These are phyloP conservation scores for Cataglyphis cursor DNA, from an alignment of 2,888 invertebrate species.

Conservation along the genomic window DNA sequence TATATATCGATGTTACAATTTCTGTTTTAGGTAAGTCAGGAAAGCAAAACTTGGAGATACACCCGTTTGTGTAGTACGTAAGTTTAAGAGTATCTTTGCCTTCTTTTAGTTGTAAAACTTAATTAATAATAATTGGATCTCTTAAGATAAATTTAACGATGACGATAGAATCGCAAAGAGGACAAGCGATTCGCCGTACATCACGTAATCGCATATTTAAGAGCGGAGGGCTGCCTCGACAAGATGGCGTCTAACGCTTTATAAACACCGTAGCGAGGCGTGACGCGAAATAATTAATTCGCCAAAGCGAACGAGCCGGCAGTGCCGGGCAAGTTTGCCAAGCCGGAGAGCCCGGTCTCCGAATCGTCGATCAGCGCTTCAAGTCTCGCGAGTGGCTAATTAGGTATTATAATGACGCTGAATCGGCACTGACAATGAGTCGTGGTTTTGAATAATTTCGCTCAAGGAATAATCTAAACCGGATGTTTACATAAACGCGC, in stretches of 20 bases:
- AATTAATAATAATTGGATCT: slow-evolving; percentile 10
- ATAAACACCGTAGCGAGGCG: slow-evolving; percentile 77
- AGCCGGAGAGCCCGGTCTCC: slow-evolving; percentile 64
- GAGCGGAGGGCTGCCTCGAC: slow-evolving; percentile 36
- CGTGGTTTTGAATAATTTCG: slow-evolving; percentile 65
- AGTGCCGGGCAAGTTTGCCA: slow-evolving; percentile 65
- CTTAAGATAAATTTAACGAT: slow-evolving; percentile 50
- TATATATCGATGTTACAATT: slow-evolving; percentile 21
- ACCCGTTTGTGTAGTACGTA: neutral
- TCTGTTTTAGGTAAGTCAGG: slow-evolving; percentile 75
- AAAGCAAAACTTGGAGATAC: neutral
- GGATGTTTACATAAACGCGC: slow-evolving; percentile 59
- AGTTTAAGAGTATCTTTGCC: slow-evolving; percentile 20
- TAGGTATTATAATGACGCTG: slow-evolving; percentile 82
- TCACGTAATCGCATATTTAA: slow-evolving; percentile 54
- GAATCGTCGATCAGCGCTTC: slow-evolving; percentile 74
- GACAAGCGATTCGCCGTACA: slow-evolving; percentile 19
- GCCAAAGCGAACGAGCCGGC: slow-evolving; percentile 66
- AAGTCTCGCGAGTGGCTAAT: slow-evolving; percentile 76
- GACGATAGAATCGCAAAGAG: slow-evolving; percentile 16
- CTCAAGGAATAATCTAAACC: slow-evolving; percentile 67
- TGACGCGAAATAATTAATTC: slow-evolving; percentile 80
- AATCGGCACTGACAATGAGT: slow-evolving; percentile 71
- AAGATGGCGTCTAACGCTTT: slow-evolving; percentile 70
- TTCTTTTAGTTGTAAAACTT: neutral